Conservation (phyloP, 2,888 invertebrate species). For the Hartigia nigra region DNA sequence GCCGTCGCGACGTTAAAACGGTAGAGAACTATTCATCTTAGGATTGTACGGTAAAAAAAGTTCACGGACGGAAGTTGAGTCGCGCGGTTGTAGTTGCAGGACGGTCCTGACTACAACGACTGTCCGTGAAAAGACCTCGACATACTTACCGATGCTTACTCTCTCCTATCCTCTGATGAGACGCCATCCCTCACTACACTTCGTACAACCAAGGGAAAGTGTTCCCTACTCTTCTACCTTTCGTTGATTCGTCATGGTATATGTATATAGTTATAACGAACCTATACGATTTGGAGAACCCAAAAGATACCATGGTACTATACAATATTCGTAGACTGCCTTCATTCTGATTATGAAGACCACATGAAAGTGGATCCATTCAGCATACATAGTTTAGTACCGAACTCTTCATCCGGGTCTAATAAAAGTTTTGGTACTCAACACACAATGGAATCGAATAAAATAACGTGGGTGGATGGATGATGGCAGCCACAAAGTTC, state of each 20-base stretch:
- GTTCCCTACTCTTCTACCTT: slow-evolving; percentile 46
- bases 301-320: background rate
- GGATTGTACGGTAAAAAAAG: background rate
- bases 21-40: background rate
- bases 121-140: slow-evolving; percentile 66
- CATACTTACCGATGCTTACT: slow-evolving; percentile 58
- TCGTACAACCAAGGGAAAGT: slow-evolving; percentile 60
- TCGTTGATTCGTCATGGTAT: slow-evolving; percentile 42
- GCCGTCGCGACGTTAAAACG: background rate
- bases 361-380: background rate
- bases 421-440: background rate
- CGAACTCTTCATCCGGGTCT: background rate
- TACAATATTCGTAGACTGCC: background rate
- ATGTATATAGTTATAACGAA: background rate
- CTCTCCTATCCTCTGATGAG: slow-evolving; percentile 52
- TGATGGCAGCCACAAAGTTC: background rate
- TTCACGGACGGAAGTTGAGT: slow-evolving; percentile 6
- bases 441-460: background rate
- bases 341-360: background rate
- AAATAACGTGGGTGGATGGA: background rate
- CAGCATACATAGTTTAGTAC: background rate
- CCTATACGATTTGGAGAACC: background rate
- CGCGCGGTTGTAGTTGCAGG: slow-evolving; percentile 35
- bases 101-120: slow-evolving; percentile 50
- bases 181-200: slow-evolving; percentile 52